Conservation (phyloP, 2,888 invertebrate genomes). For the Parelbella ahira region DNA sequence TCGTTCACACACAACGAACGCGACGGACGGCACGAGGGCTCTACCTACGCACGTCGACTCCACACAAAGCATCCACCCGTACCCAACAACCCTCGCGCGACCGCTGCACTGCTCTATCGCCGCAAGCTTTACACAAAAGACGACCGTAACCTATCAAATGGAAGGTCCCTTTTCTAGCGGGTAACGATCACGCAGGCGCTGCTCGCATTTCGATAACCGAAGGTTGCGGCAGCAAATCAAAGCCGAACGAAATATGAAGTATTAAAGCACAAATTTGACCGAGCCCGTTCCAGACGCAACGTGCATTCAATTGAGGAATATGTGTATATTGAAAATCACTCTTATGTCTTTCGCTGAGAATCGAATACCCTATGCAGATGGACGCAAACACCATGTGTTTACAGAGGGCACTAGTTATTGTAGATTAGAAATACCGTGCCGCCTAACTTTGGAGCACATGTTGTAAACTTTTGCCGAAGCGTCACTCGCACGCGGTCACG, state of each 20-base stretch:
- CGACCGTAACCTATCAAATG: constrained; percentile 34
- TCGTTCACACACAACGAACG: constrained; percentile 77
- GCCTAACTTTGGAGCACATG: constrained; percentile 57
- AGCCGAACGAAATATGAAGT: constrained; percentile 43
- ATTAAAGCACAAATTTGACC: constrained; percentile 57
- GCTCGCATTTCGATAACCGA: constrained; percentile 47
- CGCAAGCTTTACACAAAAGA: constrained; percentile 29
- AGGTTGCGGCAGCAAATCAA: constrained; percentile 39
- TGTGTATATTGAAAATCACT: constrained; percentile 71
- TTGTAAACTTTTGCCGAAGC: constrained; percentile 50
- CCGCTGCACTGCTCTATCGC: constrained; percentile 43
- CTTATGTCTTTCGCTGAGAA: constrained; percentile 62
- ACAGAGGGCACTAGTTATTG: constrained; percentile 55
- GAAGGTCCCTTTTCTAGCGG: constrained; percentile 29
- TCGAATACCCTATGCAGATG: constrained; percentile 55
- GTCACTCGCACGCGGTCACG: constrained; percentile 9
- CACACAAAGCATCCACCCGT: constrained; percentile 69
- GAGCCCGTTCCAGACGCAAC: constrained; percentile 45
- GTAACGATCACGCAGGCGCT: constrained; percentile 42
- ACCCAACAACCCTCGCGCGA: constrained; percentile 50
- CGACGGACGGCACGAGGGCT: constrained; percentile 54
- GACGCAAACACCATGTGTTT: constrained; percentile 65
- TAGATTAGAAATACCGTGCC: constrained; percentile 50
- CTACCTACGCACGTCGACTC: constrained; percentile 69
- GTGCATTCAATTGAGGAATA: constrained; percentile 61